These are phyloP conservation scores for Nymphalis io DNA, from an alignment of 1,140 invertebrate genomes.

Conservation along the genomic window DNA sequence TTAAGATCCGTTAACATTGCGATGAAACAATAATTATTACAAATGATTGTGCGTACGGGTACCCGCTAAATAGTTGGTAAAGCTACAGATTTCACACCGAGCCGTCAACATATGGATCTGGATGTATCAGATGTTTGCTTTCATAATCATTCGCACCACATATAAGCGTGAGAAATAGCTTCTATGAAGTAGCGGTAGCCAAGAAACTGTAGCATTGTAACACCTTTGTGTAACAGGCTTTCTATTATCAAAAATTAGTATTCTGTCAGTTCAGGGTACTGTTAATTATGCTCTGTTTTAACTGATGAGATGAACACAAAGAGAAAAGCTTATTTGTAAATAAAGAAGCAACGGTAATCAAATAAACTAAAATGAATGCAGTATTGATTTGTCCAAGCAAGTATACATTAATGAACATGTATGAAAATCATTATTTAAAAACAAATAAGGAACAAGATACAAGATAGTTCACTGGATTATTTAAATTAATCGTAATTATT, in stretches of 20 bases:
- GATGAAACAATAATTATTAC: constrained; percentile 79
- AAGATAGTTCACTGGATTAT: background rate
- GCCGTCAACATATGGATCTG: constrained; percentile 79
- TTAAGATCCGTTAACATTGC: constrained; percentile 67
- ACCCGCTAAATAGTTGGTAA: constrained; percentile 78
- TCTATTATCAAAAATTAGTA: constrained; percentile 69
- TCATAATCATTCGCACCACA: constrained; percentile 76
- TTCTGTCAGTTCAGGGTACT: constrained; percentile 65
- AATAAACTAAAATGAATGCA: constrained; percentile 14
- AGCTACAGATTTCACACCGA: constrained; percentile 80
- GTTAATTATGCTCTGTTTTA: constrained; percentile 62
- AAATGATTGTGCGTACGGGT: constrained; percentile 75
- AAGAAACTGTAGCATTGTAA: constrained; percentile 66
- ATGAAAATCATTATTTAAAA: constrained; percentile 20
- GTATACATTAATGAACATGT: constrained; percentile 11
- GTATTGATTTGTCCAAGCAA: constrained; percentile 15
- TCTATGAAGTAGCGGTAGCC: constrained; percentile 66
- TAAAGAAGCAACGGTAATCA: constrained; percentile 29
- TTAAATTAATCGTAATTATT: background rate
- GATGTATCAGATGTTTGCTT: constrained; percentile 77
- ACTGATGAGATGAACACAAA: constrained; percentile 47
- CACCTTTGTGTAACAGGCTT: constrained; percentile 64
- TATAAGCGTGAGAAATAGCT: constrained; percentile 73
- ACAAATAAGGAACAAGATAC: constrained; percentile 14
- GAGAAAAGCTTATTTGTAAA: constrained; percentile 33